Evolutionary conservation across 2,888 invertebrate species (phyloP), one percentile per base, ranked within the genome.

Genomic region (Ferdinandea cuprea): DNA sequence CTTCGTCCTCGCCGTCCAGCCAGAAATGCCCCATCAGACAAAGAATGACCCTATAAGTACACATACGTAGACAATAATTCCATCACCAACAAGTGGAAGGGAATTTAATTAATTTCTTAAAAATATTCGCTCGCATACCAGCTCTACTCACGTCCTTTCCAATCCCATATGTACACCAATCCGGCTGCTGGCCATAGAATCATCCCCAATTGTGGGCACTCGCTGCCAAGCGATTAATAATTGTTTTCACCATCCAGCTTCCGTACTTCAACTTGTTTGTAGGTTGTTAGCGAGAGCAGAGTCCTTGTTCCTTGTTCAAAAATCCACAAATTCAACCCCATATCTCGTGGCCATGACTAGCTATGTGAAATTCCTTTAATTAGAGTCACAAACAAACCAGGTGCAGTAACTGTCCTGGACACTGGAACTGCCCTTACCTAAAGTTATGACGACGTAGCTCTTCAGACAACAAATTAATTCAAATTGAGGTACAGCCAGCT

Each of bases 31-130:
- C 25, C 35, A 15, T 15, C 9, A 37, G 35, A 68, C 17, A 25
- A 66, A 0, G 19, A 9, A 25, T 9, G 25, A 25, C 40, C 8
- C n/a, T n/a, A n/a, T n/a, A n/a, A n/a, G n/a, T n/a, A n/a, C n/a
- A n/a, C n/a, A n/a, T 32, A 37, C 3, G 63, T 17, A 35, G 17
- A 37, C 42, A 59, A 46, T 35, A 56, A 40, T n/a, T 59, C 35
- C 74, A 54, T 17, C 80, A 52, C 65, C 78, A 76, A 81, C 76
- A 71, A 76, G 76, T 81, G 58, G 37, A 48, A 25, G 58, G 44
- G 58, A 76, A 65, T 81, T 81, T 76, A 76, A 76, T 76, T 76
- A 76, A 71, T 71, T 81, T 71, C 76, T 71, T 63, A 44, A 69
- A 59, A 73, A 66, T 66, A 40, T 50, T 30, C 19, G 19, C 17